phyloP scores from a whole-genome alignment of 64 coral and sea anemone species.

The Acropora tenuis region DNA sequence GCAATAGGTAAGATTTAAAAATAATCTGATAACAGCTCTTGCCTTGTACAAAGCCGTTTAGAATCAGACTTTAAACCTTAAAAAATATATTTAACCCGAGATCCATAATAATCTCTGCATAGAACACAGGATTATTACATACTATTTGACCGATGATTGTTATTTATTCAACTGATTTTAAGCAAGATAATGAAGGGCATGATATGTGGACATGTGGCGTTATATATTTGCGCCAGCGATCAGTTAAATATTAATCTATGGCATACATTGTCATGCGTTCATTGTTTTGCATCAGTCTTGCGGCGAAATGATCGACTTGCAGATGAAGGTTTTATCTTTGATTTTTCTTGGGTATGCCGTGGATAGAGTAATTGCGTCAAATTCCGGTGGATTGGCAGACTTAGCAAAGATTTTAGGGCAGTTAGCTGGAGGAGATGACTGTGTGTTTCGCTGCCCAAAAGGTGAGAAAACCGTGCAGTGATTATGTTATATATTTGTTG shows the following conservation, averaged over 20 bases:
- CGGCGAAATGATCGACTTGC: neutral
- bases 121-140: no score
- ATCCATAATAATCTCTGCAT: no score
- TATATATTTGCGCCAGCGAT: conserved; percentile 23
- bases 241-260: neutral
- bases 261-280: neutral
- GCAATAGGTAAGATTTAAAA: no score
- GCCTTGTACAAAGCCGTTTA: no score
- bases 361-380: neutral
- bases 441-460: conserved; percentile 59
- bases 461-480: neutral
- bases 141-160: neutral
- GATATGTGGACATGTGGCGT: neutral
- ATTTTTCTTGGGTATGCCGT: conserved; percentile 5
- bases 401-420: conserved; percentile 65
- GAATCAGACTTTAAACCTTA: no score
- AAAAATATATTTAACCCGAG: no score
- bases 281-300: neutral
- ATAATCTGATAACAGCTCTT: no score
- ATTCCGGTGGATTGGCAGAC: conserved; percentile 45
- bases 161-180: conserved; percentile 5
- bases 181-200: neutral
- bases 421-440: conserved; percentile 54
- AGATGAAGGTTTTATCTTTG: neutral
- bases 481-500: no score